Base-by-base conservation (phyloP, 2,888 invertebrate genomes). In the Tipula lateralis region DNA sequence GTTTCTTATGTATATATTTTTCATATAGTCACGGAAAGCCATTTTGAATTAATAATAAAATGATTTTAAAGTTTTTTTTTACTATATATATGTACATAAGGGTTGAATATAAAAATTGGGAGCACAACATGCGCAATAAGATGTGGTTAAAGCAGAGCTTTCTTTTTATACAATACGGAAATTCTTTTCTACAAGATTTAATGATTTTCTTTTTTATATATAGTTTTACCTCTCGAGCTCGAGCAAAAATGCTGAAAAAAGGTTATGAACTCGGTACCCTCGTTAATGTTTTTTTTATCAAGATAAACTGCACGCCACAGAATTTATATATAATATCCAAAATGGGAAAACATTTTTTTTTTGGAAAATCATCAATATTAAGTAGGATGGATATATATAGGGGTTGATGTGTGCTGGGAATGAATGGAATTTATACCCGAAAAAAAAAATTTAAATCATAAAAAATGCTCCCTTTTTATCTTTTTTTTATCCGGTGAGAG, bases 281-380 rank as follows among this genome's bases (percentile, higher is more conserved):
- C 66, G 66, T 66, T 66, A 66, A 66, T 66, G 24, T 66, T 66
- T 66, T 66, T 66, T 24, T 66, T 66, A 66, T 66, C 66, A 66
- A 66, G 66, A 66, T 66, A 66, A 66, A 66, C 19, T 66, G 24
- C 66, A 66, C 66, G 66, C 24, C 66, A 66, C 66, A 66, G 24
- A 66, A 66, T 66, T 66, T 66, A 66, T 66, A 3, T 66, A 16
- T 16, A 16, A 19, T 24, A 66, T 66, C 66, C 66, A 66, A 66
- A 66, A 66, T 66, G 66, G 66, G 66, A 24, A 66, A 66, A 50
- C 50, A 6, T 24, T 66, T 66, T 66, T 66, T 66, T 66, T 66
- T 66, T 66, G 66, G 66, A 66, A 66, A 66, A 66, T 66, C 66
- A 66, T 66, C 66, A 66, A 66, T 66, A 66, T 66, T 66, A 66